These are phyloP conservation scores for Diadophis punctatus DNA, from an alignment of 2,113 vertebrate genomes.

Conservation along the genomic window DNA sequence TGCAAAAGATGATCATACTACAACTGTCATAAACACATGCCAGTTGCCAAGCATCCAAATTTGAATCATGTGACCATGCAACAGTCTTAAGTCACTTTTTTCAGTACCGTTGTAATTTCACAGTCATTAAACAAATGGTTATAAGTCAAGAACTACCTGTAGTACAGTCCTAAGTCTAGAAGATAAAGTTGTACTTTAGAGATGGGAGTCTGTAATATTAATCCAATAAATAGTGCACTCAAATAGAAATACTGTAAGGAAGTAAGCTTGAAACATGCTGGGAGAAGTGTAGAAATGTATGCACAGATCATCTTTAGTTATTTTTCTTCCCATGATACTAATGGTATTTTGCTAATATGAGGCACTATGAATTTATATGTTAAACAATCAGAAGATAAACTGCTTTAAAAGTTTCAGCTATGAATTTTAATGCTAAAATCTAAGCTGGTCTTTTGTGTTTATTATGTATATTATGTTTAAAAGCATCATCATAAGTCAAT, in stretches of 20 bases:
- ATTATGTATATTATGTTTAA: constrained; percentile 1
- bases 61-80: not conserved
- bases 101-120: not conserved
- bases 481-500: constrained; percentile 5
- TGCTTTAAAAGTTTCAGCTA: constrained; percentile 8
- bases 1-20: not conserved
- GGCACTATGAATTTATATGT: constrained; percentile 3
- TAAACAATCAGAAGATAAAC: constrained; percentile 12
- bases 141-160: not conserved
- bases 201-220: not conserved
- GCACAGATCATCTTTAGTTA: not conserved
- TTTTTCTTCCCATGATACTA: not conserved
- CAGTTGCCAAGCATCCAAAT: not conserved
- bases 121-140: not conserved
- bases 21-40: not conserved
- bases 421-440: not conserved
- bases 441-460: not conserved
- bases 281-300: not conserved
- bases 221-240: not conserved
- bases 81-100: not conserved
- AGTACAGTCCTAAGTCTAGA: not conserved
- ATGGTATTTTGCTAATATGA: not conserved
- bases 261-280: not conserved
- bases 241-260: not conserved
- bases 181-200: not conserved